A percentile compares a stretch with the other conserved stretches of the same genome.
phyloP scores from a whole-genome alignment of 2,888 invertebrate genomes.

The Arrhopalites spinosus region DNA sequence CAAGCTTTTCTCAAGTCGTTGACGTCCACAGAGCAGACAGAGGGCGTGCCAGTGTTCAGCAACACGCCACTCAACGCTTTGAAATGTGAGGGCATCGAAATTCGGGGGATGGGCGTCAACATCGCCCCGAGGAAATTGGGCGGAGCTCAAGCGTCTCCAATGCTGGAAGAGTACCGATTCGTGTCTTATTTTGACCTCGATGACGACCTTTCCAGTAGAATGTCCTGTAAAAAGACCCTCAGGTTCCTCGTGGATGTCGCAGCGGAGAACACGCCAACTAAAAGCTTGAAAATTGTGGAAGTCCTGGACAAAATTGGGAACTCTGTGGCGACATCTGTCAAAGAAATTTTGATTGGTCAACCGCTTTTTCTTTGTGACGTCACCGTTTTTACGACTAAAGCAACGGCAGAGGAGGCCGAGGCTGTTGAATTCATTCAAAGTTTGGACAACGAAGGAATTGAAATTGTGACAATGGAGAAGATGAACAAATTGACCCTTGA shows the following conservation, averaged over 20 bases:
- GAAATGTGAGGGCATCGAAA: constrained; percentile 76
- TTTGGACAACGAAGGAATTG: constrained; percentile 64
- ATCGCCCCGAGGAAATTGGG: constrained; percentile 67
- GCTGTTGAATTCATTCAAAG: background rate
- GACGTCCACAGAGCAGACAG: constrained; percentile 57
- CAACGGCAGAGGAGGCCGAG: too few relatives aligned
- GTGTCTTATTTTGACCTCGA: constrained; percentile 26
- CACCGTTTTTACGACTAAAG: background rate
- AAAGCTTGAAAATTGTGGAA: constrained; percentile 57
- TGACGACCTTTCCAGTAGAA: constrained; percentile 61
- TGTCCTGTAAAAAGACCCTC: constrained; percentile 65
- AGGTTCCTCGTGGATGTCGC: constrained; percentile 59
- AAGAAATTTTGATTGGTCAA: background rate
- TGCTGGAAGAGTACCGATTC: constrained; percentile 15
- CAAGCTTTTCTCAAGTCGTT: constrained; percentile 1
- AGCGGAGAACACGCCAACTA: constrained; percentile 58
- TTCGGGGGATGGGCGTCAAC: constrained; percentile 76
- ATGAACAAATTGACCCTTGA: too few relatives aligned
- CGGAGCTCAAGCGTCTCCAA: constrained; percentile 66
- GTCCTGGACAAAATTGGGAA: background rate
- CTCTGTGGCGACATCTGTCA: background rate
- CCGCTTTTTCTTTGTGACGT: background rate
- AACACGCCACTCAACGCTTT: constrained; percentile 63
- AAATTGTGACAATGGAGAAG: background rate
- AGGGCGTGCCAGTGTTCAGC: constrained; percentile 59